These are phyloP conservation scores for Odontomyia ornata DNA, from an alignment of 2,888 invertebrate species.

Conservation along the genomic window DNA sequence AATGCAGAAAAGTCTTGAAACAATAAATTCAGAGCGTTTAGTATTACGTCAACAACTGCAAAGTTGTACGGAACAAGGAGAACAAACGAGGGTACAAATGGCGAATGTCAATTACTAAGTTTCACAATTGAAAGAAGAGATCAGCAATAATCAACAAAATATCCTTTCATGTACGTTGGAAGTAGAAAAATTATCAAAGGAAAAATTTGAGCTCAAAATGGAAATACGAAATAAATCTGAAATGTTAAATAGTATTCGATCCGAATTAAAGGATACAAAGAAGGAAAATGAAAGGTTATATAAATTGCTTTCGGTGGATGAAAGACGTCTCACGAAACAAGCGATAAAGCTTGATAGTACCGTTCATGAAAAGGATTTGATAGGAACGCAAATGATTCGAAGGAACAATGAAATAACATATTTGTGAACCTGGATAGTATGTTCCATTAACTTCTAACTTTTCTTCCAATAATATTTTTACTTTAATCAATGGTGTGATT, in stretches of 20 bases:
- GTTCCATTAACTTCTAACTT: too few species aligned
- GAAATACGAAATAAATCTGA: constrained; percentile 62
- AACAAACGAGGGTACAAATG: constrained; percentile 76
- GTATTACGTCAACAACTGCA: constrained; percentile 77
- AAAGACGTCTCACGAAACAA: constrained; percentile 74
- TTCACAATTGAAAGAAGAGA: constrained; percentile 86
- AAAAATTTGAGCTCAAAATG: constrained; percentile 71
- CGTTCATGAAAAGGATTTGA: constrained; percentile 79
- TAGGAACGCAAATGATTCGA: constrained; percentile 84
- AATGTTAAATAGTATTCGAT: constrained; percentile 54
- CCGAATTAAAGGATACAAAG: constrained; percentile 58
- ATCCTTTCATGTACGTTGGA: constrained; percentile 73
- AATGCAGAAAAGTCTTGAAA: constrained; percentile 76
- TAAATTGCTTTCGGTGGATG: constrained; percentile 75
- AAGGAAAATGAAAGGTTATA: constrained; percentile 66
- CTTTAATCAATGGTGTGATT: too few species aligned
- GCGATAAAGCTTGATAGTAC: constrained; percentile 77
- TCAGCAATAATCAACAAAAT: constrained; percentile 76
- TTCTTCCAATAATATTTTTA: too few species aligned
- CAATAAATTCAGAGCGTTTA: constrained; percentile 79
- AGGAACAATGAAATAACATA: constrained; percentile 80
- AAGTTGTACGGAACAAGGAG: constrained; percentile 72
- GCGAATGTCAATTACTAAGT: too few species aligned
- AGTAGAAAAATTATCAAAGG: constrained; percentile 73
- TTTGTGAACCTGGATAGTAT: too few species aligned